A percentile compares a stretch with the other conserved stretches of the same genome.
These are phyloP conservation scores for Neogale vison DNA, from an alignment of 2,113 vertebrate genomes.

Conservation along the genomic window DNA sequence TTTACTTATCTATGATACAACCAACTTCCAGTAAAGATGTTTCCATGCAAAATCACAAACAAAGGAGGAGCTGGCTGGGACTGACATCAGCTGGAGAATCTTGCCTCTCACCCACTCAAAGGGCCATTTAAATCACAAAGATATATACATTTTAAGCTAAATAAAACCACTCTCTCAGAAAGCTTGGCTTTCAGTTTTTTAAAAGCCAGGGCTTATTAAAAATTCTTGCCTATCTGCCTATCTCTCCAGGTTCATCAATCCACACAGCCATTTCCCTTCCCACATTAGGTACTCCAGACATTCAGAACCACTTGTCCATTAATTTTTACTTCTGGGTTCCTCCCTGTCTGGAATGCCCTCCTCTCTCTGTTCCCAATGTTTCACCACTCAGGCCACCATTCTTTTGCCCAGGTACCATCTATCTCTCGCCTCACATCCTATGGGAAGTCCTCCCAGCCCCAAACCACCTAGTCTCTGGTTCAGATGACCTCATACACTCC, in stretches of 20 bases:
- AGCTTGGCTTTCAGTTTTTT: slow-evolving; percentile 13
- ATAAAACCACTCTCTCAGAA: not conserved
- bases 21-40: not conserved
- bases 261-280: not conserved
- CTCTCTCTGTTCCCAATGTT: not conserved
- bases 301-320: not conserved
- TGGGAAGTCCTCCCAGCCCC: not conserved
- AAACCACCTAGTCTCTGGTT: not conserved
- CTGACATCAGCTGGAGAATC: not conserved
- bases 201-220: slow-evolving; percentile 10
- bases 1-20: not conserved
- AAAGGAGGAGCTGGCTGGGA: not conserved
- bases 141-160: not conserved
- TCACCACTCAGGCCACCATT: not conserved
- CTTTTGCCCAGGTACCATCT: not conserved
- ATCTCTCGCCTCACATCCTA: not conserved
- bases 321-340: not conserved
- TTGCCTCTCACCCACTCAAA: not conserved
- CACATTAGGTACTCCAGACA: not conserved
- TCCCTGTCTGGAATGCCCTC: not conserved
- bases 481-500: not conserved
- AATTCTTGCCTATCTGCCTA: not conserved
- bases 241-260: not conserved
- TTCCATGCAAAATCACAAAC: not conserved
- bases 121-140: slow-evolving; percentile 7